Conservation (phyloP, 1,140 invertebrate species). For the Papilio xuthus region DNA sequence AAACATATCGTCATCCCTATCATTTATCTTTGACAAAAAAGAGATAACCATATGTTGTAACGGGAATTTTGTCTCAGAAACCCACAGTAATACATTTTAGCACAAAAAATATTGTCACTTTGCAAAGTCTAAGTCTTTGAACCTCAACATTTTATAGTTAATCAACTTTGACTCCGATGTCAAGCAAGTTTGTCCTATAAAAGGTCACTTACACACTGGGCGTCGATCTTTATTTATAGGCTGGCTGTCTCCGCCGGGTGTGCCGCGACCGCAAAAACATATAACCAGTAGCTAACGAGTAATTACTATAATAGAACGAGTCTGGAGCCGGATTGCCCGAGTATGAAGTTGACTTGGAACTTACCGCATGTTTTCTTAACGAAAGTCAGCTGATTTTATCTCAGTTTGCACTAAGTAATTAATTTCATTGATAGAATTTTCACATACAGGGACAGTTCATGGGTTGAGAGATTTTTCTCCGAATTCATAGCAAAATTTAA, state of each 20-base stretch:
- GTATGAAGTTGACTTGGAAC: background rate
- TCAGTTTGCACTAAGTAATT: background rate
- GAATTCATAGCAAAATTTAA: too few species aligned
- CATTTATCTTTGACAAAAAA: too few species aligned
- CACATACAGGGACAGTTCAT: background rate
- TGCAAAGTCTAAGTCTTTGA: background rate
- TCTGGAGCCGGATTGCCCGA: background rate
- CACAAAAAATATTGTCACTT: too few species aligned
- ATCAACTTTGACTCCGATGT: constrained; percentile 3
- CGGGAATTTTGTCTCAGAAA: too few species aligned
- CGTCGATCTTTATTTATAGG: constrained; percentile 41
- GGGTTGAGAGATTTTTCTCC: background rate
- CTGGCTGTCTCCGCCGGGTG: constrained; percentile 13
- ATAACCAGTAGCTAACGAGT: constrained; percentile 9
- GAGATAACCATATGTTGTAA: too few species aligned
- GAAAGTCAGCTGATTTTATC: constrained; percentile 14
- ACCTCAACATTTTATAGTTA: background rate
- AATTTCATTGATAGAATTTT: background rate
- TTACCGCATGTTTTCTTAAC: constrained; percentile 7
- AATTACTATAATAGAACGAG: constrained; percentile 2
- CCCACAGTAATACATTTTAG: too few species aligned
- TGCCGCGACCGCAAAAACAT: background rate
- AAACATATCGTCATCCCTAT: too few species aligned
- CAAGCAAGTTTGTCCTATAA: constrained; percentile 10
- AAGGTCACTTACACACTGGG: constrained; percentile 36